Evolutionary conservation across 2,888 invertebrate species (phyloP).

Genomic region (Odontocolon sp.): DNA sequence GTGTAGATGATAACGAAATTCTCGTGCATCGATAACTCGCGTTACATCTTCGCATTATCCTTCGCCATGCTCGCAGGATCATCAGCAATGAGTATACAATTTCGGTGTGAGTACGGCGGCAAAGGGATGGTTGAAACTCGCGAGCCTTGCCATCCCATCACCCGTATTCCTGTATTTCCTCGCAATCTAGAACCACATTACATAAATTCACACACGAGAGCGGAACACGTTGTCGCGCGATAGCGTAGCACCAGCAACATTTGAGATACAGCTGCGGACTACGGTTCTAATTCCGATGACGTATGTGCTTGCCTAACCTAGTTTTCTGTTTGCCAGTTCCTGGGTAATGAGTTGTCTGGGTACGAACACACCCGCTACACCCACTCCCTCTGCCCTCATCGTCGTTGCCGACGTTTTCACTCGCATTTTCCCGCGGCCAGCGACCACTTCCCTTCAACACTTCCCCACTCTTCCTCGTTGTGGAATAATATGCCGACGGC

Average conservation of each 20-base stretch:
- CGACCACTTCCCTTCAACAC: conserved; percentile 58
- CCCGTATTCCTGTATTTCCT: conserved; percentile 72
- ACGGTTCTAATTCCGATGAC: conserved; percentile 79
- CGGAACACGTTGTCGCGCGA: conserved; percentile 48
- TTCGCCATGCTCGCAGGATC: conserved; percentile 26
- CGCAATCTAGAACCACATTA: conserved; percentile 76
- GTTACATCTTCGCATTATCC: conserved; percentile 70
- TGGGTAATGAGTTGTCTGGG: conserved; percentile 77
- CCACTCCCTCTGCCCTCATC: conserved; percentile 13
- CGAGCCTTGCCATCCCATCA: conserved; percentile 17
- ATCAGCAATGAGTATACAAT: conserved; percentile 18
- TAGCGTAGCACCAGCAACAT: conserved; percentile 63
- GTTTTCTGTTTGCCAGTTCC: conserved; percentile 77
- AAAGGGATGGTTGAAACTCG: conserved; percentile 11
- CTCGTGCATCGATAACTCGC: conserved; percentile 71
- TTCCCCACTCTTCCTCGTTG: conserved; percentile 40
- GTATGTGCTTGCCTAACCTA: conserved; percentile 78
- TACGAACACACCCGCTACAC: conserved; percentile 57
- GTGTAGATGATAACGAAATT: conserved; percentile 68
- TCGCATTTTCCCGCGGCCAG: conserved; percentile 52
- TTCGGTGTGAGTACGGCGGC: conserved; percentile 21
- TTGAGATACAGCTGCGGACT: conserved; percentile 77
- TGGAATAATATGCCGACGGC: conserved; percentile 26
- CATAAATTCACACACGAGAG: conserved; percentile 75
- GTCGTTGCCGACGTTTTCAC: conserved; percentile 23